phyloP scores from a whole-genome alignment of 2,113 vertebrate species.

The Otolemur garnettii region DNA sequence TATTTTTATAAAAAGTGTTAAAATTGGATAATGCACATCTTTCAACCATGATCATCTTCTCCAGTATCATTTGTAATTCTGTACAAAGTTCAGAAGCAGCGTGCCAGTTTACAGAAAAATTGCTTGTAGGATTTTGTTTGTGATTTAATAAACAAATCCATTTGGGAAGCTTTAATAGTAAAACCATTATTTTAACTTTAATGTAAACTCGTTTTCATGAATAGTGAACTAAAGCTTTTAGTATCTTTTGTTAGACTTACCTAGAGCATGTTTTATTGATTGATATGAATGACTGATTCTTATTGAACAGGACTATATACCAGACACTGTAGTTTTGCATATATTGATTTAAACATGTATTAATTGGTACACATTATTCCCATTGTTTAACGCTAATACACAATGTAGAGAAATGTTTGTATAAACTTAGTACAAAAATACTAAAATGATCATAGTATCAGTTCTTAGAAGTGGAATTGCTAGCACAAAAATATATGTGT shows the following conservation, averaged over 20 bases:
- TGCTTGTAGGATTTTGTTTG: not conserved
- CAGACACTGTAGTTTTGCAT: not conserved
- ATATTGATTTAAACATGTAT: not conserved
- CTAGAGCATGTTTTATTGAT: not conserved
- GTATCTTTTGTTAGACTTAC: not conserved
- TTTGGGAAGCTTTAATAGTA: not conserved
- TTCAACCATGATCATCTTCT: not conserved
- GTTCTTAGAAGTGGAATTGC: not conserved
- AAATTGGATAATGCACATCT: not conserved
- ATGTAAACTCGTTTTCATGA: not conserved
- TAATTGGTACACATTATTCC: not conserved
- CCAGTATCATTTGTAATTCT: not conserved
- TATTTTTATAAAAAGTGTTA: not conserved
- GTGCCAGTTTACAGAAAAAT: not conserved
- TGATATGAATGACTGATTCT: not conserved
- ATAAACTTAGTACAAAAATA: not conserved
- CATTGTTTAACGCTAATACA: not conserved
- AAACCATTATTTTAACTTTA: not conserved
- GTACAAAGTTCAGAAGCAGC: not conserved
- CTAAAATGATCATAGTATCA: not conserved
- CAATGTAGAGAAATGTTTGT: not conserved
- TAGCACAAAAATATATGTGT: not conserved
- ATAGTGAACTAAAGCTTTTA: not conserved
- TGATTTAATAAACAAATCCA: not conserved
- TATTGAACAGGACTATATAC: not conserved